Evolutionary conservation across 2,113 vertebrate genomes (phyloP), one percentile per base, ranked within the genome.

Genomic region (Haplotaxodon microlepis): DNA sequence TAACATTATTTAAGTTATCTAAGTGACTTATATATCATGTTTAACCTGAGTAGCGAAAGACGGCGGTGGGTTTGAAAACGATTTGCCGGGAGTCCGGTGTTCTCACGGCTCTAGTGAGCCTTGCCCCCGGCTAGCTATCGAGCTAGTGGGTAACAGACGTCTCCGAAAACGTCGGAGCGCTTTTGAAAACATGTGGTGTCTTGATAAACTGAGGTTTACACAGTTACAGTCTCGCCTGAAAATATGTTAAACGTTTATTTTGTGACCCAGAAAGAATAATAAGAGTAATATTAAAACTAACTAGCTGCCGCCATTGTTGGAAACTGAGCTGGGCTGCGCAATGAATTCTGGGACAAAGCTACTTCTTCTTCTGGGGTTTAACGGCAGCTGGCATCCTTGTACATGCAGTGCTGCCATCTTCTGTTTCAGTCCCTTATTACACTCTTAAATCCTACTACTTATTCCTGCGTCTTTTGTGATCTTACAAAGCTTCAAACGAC

Each of bases 201-300:
- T 56, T 56, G 53, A 56, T 56, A 3, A 13, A 56, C 53, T 56
- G 21, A 24, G 21, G 53, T 24, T 13, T 24, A 13, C 0, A 56
- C 4, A 56, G 2, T 0, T 56, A 56, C 21, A 56, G 7, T 24
- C 21, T 24, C 6, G 1, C 21, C 6, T 56, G 11, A 56, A 56
- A 56, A 56, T 56, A 24, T 56, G 53, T 56, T 56, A 24, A 56
- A 0, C 0, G 3, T 24, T 56, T 56, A 56, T 56, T 56, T 56
- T 56, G 53, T 56, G 0, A 56, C 53, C 0, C 53, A 7, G n/a
- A 7, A 54, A 54, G 6, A 54, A 54, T 24, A 54, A 54, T 54
- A 24, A 24, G 0, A 54, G n/a, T 3, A 54, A 54, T 24, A 54
- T 54, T 24, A 54, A 54, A 24, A 54, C 53, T 54, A 12, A 54